A percentile compares a stretch with the other conserved stretches of the same genome.
These are phyloP conservation scores for Hycleus cichorii DNA, from an alignment of 1,140 invertebrate genomes.

Conservation along the genomic window DNA sequence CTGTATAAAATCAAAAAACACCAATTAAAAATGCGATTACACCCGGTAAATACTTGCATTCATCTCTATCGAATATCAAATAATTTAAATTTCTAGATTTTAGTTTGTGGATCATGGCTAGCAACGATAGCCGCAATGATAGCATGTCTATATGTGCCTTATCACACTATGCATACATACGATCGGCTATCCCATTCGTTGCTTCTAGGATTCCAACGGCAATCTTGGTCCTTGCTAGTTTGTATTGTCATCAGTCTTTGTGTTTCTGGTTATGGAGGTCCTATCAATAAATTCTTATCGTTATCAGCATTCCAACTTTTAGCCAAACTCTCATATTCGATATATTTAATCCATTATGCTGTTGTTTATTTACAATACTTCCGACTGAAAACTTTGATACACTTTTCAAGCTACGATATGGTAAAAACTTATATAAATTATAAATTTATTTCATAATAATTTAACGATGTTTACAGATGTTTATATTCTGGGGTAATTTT, in stretches of 20 bases:
- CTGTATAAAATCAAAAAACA: conserved; percentile 14
- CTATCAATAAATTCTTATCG: conserved; percentile 15
- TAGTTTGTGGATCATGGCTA: conserved; percentile 4
- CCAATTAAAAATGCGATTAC: not conserved
- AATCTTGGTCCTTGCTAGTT: conserved; percentile 51
- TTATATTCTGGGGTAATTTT: conserved; percentile 8
- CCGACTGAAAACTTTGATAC: not conserved
- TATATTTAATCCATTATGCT: conserved; percentile 18
- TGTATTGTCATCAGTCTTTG: conserved; percentile 61
- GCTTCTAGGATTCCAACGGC: conserved; percentile 52
- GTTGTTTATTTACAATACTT: not conserved
- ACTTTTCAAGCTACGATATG: conserved; percentile 5
- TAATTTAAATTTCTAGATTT: not conserved
- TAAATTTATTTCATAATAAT: not conserved
- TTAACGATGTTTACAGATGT: conserved; percentile 2
- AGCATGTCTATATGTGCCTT: conserved; percentile 5
- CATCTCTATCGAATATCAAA: too few relatives aligned
- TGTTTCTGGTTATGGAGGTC: conserved; percentile 51
- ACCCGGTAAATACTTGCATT: not conserved
- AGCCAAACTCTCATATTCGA: conserved; percentile 15
- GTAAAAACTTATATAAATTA: not conserved
- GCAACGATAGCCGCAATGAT: conserved; percentile 1
- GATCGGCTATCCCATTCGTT: conserved; percentile 43
- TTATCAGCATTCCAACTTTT: conserved; percentile 20
- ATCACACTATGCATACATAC: not conserved